Conservation (phyloP, 92 coral and sea anemone species). For the Bergia puertoricense region DNA sequence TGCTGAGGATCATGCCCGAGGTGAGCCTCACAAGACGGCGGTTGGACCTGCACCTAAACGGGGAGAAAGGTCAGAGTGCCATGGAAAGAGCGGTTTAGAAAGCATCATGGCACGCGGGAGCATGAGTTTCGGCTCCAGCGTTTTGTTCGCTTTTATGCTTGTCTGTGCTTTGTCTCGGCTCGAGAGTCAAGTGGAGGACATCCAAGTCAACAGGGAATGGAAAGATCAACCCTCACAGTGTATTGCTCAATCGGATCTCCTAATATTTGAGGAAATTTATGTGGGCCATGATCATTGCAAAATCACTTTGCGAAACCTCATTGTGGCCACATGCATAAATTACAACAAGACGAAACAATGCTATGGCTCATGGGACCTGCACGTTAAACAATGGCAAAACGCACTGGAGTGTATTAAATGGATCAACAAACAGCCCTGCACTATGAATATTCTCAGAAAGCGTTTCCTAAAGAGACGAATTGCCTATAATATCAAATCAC, state of each 20-base stretch:
- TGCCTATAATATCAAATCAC: background rate
- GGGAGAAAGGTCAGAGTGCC: slow-evolving; percentile 43
- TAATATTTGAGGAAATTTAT: background rate
- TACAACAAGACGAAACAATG: background rate
- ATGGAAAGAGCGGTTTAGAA: slow-evolving; percentile 54
- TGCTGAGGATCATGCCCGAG: slow-evolving; percentile 69
- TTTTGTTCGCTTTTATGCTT: background rate
- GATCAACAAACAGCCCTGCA: background rate
- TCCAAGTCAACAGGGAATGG: background rate
- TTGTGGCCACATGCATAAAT: background rate
- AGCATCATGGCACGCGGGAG: background rate
- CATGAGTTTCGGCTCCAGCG: background rate
- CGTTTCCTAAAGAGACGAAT: background rate
- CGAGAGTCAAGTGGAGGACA: background rate
- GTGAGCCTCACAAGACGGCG: slow-evolving; percentile 78
- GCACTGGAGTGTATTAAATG: background rate
- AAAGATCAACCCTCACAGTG: background rate
- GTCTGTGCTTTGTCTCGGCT: background rate
- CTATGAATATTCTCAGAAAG: background rate
- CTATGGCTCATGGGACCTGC: background rate
- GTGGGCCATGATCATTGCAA: background rate
- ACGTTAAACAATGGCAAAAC: background rate
- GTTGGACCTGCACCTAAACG: slow-evolving; percentile 48
- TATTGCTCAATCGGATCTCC: background rate
- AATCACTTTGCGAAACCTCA: background rate